Evolutionary conservation across 1,140 invertebrate genomes (phyloP), one percentile per base, ranked within the genome.

Genomic region (Anastrepha ludens): DNA sequence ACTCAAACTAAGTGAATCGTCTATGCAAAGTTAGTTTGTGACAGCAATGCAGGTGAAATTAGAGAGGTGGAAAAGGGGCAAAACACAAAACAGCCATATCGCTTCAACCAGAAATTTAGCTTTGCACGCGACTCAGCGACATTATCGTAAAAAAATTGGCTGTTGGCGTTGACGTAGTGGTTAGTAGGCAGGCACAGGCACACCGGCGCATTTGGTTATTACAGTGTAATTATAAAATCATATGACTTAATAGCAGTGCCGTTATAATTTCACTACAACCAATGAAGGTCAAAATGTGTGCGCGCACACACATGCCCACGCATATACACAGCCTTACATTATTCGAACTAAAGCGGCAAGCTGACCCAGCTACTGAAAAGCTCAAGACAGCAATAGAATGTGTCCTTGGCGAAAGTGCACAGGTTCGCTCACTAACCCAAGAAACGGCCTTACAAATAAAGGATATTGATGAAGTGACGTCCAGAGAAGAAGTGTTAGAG

Each of bases 211-310:
- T 67, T 67, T 9, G 1, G 11, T 41, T 20, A 39, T 67, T 67
- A 39, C 39, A n/a, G 44, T 64, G 60, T 29, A 81, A 81, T 81
- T 81, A 81, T 81, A 81, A 81, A 81, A 55, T 55, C 74, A 81
- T 81, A 55, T 81, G 74, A 81, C 47, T 81, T 55, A 81, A 81
- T 81, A 55, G n/a, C 55, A 50, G 17, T 41, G 74, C 44, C 67
- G 41, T 17, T 41, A 74, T 13, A 81, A 55, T 55, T 50, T n/a
- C 20, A 17, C 47, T 41, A 55, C 20, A 8, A 55, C n/a, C 74
- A 81, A 81, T 81, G 47, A 81, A 81, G 74, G 74, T 81, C 74
- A 29, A 50, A 81, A 29, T 55, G 2, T 11, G 50, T 11, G 29
- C 50, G 0, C 50, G 0, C 11, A 55, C 11, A 55, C 50, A 55